A percentile compares a stretch with the other conserved stretches of the same genome.
Evolutionary conservation across 2,888 invertebrate genomes (phyloP).

Genomic region (Tachystola acroxantha): DNA sequence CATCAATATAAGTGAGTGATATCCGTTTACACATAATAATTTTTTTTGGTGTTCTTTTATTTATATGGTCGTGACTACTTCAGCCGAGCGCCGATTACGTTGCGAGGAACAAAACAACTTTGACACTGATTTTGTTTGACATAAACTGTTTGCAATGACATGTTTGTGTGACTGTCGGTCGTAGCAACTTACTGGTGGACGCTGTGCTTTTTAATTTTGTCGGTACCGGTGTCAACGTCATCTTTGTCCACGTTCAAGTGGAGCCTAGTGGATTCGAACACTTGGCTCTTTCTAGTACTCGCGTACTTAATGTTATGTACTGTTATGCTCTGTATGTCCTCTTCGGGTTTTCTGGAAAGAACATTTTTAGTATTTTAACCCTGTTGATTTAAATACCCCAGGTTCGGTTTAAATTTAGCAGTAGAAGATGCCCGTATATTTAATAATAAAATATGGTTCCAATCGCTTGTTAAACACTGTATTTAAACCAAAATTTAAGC

Average conservation of each 20-base stretch:
- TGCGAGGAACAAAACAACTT: conserved; percentile 23
- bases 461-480: too few relatives aligned
- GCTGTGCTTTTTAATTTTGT: conserved; percentile 76
- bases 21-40: too few relatives aligned
- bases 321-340: conserved; percentile 64
- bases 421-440: too few relatives aligned
- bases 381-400: too few relatives aligned
- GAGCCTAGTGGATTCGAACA: conserved; percentile 85
- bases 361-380: conserved; percentile 32
- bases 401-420: too few relatives aligned
- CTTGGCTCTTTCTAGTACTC: conserved; percentile 79
- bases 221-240: conserved; percentile 80
- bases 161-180: conserved; percentile 12
- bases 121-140: conserved; percentile 28
- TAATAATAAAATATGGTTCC: too few relatives aligned
- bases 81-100: too few relatives aligned
- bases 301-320: conserved; percentile 67
- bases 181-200: conserved; percentile 59
- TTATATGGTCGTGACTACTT: too few relatives aligned
- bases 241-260: conserved; percentile 86
- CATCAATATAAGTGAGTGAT: too few relatives aligned
- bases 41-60: too few relatives aligned
- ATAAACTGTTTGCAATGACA: not conserved
- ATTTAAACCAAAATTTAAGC: too few relatives aligned
- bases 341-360: conserved; percentile 71